Evolutionary conservation across 2,113 vertebrate genomes (phyloP).

Genomic region (Psittacara wagleri): DNA sequence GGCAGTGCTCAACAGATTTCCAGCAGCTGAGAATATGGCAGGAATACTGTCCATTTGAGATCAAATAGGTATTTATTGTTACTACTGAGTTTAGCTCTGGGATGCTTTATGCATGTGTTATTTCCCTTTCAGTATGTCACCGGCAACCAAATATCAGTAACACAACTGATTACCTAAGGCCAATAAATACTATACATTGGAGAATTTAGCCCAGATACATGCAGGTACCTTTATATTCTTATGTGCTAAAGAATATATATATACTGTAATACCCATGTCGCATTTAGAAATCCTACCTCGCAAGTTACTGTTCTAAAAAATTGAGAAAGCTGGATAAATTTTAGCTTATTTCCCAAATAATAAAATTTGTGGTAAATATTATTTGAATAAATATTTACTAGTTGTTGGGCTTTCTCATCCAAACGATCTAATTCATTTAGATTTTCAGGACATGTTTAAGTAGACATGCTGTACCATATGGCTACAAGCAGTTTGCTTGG

Average conservation of each 20-base stretch:
- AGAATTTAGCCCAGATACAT: not conserved
- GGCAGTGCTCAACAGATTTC: not conserved
- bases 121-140: not conserved
- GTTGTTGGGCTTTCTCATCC: not conserved
- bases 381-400: not conserved
- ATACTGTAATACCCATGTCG: not conserved
- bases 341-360: not conserved
- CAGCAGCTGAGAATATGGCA: not conserved
- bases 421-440: not conserved
- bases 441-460: not conserved
- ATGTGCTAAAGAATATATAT: not conserved
- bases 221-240: not conserved
- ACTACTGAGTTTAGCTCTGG: not conserved
- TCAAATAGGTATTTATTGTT: not conserved
- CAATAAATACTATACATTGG: not conserved
- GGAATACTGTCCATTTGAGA: not conserved
- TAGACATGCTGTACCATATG: not conserved
- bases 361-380: not conserved
- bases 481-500: not conserved
- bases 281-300: not conserved
- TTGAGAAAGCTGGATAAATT: not conserved
- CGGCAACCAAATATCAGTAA: not conserved
- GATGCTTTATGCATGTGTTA: not conserved
- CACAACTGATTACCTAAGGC: not conserved
- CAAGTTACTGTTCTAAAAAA: not conserved